Conservation (phyloP, 1,140 invertebrate genomes). For the Melanaphis sacchari region DNA sequence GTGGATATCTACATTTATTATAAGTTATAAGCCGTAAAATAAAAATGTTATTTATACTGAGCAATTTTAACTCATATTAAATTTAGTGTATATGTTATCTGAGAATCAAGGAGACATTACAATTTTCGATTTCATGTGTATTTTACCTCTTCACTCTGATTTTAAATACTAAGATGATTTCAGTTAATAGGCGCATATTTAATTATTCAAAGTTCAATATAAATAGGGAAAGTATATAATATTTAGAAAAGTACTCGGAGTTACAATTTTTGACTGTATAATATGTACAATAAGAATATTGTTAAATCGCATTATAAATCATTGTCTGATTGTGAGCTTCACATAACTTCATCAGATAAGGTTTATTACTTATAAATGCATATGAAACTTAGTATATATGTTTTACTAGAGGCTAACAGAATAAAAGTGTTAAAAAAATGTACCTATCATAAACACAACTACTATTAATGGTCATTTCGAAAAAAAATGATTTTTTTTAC, state of each 20-base stretch:
- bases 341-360: neutral
- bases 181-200: neutral
- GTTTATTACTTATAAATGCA: neutral
- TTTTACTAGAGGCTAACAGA: neutral
- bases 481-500: neutral
- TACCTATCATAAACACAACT: neutral
- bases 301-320: neutral
- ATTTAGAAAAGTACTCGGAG: neutral
- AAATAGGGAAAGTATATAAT: neutral
- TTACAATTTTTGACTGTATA: neutral
- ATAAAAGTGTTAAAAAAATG: neutral
- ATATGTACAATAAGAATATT: neutral
- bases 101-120: neutral
- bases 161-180: neutral
- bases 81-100: neutral
- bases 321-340: neutral
- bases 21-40: neutral
- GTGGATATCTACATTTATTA: neutral
- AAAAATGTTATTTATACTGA: neutral
- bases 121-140: neutral
- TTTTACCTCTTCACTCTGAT: neutral
- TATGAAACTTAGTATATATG: neutral
- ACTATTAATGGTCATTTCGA: neutral
- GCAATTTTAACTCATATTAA: neutral
- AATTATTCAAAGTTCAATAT: neutral